Evolutionary conservation across 2,888 invertebrate genomes (phyloP), one percentile per base, ranked within the genome.

Genomic region (Ornithoptera alexandrae): DNA sequence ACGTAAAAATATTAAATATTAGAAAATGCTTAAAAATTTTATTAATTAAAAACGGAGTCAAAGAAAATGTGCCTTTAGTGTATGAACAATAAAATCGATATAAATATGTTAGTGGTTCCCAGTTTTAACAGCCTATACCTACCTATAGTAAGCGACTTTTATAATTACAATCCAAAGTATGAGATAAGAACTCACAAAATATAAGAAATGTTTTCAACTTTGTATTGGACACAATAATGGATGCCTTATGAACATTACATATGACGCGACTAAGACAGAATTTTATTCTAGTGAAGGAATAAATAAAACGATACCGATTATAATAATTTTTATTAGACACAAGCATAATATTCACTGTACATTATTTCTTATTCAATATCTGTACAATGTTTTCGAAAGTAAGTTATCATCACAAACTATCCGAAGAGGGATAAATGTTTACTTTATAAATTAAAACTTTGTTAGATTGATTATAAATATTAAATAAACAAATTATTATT

Each of bases 301-400:
- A 64, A 72, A 67, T 66, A 69, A 73, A 74, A 74, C 64, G 64
- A 65, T 50, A 62, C n/a, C n/a, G 72, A 73, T 75, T 75, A 77
- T 79, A 74, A 77, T 76, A 73, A 78, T 77, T 75, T 82, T 82
- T 83, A 81, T 80, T 81, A 76, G 78, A 79, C 77, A 76, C 77
- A 80, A 81, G 80, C 81, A 76, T 78, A 78, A 76, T 75, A 73
- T 76, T 70, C 76, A 76, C 77, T 78, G 79, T 80, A 79, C 79
- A 80, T 70, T 74, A 77, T 76, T 72, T 69, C 68, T 70, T 70
- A 70, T 39, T 74, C 71, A 65, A 71, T 73, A 76, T 77, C 77
- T 76, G 74, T 78, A 76, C 75, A 77, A 72, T 75, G 71, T 67
- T 64, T 70, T 70, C 61, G 61, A 73, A 76, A 73, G 65, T 72